These are phyloP conservation scores for Spodoptera littoralis DNA, from an alignment of 2,888 invertebrate genomes.

Conservation along the genomic window DNA sequence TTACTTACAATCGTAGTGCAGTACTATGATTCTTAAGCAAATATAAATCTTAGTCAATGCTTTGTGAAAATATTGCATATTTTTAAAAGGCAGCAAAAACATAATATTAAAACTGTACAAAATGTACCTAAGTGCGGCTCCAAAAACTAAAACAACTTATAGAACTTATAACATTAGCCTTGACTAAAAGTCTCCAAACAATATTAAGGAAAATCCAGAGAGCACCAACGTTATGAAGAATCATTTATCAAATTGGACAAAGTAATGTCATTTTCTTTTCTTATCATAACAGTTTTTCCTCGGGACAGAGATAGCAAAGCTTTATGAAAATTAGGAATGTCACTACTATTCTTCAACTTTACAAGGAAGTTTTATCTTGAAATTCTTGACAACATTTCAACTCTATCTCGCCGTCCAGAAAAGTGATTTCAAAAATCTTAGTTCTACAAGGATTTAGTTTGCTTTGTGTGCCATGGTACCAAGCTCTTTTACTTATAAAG, in stretches of 20 bases:
- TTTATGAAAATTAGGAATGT: constrained; percentile 34
- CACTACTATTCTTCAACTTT: constrained; percentile 28
- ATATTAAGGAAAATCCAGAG: constrained; percentile 20
- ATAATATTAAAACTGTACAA: not conserved
- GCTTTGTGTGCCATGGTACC: too few species aligned
- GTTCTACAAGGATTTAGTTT: too few species aligned
- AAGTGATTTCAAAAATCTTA: too few species aligned
- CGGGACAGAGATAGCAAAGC: constrained; percentile 27
- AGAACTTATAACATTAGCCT: constrained; percentile 29
- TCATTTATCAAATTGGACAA: constrained; percentile 36
- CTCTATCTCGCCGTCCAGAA: too few species aligned
- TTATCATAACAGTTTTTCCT: constrained; percentile 19
- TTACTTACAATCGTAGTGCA: too few species aligned
- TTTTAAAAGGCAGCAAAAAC: too few species aligned
- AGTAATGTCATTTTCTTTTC: constrained; percentile 26
- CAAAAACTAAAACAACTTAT: constrained; percentile 15
- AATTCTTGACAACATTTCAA: too few species aligned
- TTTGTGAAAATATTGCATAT: too few species aligned
- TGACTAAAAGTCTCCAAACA: constrained; percentile 20
- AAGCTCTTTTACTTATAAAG: too few species aligned
- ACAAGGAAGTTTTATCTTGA: constrained; percentile 8
- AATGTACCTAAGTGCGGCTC: constrained; percentile 1
- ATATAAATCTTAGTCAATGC: too few species aligned
- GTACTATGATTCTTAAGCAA: too few species aligned
- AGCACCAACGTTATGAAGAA: constrained; percentile 21